phyloP scores from a whole-genome alignment of 2,797 vertebrate genomes.

The Echiichthys vipera region DNA sequence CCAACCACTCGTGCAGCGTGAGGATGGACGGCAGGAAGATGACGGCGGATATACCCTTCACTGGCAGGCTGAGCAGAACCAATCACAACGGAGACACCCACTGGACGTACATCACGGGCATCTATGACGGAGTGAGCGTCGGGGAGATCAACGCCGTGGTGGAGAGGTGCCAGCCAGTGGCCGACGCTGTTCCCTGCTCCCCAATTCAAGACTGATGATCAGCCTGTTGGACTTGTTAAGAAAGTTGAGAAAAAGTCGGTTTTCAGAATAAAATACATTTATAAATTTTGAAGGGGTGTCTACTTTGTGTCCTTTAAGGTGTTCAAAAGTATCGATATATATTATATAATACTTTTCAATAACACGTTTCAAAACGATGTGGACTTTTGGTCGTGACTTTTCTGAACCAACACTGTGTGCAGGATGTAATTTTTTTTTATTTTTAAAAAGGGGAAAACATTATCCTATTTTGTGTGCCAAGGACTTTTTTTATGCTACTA shows the following conservation, averaged over 20 bases:
- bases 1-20: constrained; percentile 76
- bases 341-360: too few relatives aligned
- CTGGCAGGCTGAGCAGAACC: constrained; percentile 74
- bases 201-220: constrained; percentile 15
- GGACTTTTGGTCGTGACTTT: too few relatives aligned
- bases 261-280: constrained; percentile 40
- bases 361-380: too few relatives aligned
- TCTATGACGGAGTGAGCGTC: constrained; percentile 71
- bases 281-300: background rate
- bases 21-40: constrained; percentile 82
- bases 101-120: constrained; percentile 76
- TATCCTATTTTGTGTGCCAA: too few relatives aligned
- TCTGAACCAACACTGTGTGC: too few relatives aligned
- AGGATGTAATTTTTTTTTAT: too few relatives aligned
- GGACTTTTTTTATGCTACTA: too few relatives aligned
- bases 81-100: constrained; percentile 76
- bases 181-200: constrained; percentile 66
- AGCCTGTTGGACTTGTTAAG: background rate
- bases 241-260: background rate
- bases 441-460: too few relatives aligned
- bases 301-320: too few relatives aligned
- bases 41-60: constrained; percentile 80
- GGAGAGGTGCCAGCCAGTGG: constrained; percentile 76
- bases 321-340: too few relatives aligned
- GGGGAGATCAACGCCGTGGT: constrained; percentile 79